Conservation (phyloP, 2,113 vertebrate species). For the Strix uralensis region DNA sequence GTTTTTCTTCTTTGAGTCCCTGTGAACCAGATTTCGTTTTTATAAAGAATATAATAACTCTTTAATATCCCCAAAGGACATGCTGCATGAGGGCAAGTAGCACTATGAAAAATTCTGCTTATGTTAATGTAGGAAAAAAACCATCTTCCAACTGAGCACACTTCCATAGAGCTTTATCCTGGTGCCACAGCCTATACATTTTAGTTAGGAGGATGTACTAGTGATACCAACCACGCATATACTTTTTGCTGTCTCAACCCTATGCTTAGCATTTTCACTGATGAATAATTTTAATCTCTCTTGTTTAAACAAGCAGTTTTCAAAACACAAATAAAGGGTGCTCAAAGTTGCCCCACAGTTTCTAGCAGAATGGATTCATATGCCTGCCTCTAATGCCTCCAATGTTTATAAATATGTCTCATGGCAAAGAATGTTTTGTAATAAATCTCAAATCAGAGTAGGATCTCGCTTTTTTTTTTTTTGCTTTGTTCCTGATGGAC, state of each 20-base stretch:
- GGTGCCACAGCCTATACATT: neutral
- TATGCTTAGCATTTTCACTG: neutral
- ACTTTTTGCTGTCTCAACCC: neutral
- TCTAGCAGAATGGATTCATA: neutral
- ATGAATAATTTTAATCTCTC: neutral
- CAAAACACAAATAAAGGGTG: neutral
- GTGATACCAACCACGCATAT: neutral
- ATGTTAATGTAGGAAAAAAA: neutral
- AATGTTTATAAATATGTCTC: neutral
- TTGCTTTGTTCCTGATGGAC: neutral
- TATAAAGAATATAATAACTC: neutral
- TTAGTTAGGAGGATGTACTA: neutral
- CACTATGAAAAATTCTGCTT: neutral
- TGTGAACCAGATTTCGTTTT: neutral
- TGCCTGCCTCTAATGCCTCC: neutral
- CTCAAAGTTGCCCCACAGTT: neutral
- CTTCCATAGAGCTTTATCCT: neutral
- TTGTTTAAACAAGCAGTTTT: neutral
- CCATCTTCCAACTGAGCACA: neutral
- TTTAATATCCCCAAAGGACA: neutral
- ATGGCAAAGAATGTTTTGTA: neutral
- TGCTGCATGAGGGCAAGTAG: neutral
- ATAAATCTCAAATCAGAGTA: neutral
- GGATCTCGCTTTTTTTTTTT: neutral
- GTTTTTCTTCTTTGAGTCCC: neutral